Evolutionary conservation across 2,113 vertebrate genomes (phyloP).

Genomic region (Lepus timidus): DNA sequence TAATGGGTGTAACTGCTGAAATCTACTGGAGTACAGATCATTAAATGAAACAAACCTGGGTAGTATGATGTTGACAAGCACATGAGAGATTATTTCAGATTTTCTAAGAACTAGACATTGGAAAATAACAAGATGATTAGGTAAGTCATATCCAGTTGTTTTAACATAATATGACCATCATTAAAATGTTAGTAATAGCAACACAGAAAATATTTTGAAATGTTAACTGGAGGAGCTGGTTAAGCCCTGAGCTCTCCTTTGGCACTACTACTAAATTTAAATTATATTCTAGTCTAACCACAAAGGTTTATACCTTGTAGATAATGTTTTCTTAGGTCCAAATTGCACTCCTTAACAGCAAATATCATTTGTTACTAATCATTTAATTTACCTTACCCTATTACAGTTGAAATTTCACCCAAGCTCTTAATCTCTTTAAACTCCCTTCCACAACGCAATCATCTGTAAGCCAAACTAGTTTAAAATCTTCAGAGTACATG

Average conservation of each 20-base stretch:
- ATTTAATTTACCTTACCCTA: not conserved
- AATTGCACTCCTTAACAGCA: not conserved
- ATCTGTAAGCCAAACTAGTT: slow-evolving; percentile 4
- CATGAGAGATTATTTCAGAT: slow-evolving; percentile 9
- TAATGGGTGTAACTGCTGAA: not conserved
- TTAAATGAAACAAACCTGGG: not conserved
- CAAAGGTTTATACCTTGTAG: not conserved
- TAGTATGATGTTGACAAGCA: not conserved
- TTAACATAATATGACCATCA: slow-evolving; percentile 9
- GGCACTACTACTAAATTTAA: not conserved
- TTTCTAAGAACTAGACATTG: slow-evolving; percentile 20
- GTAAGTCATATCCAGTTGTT: not conserved
- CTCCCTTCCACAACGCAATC: not conserved
- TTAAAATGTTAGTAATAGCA: slow-evolving; percentile 40
- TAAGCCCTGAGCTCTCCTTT: not conserved
- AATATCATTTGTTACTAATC: slow-evolving; percentile 23
- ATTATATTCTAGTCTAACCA: not conserved
- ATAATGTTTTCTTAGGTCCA: not conserved
- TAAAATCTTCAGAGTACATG: not conserved
- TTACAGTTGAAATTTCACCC: not conserved
- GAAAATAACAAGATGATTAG: not conserved
- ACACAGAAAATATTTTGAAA: not conserved
- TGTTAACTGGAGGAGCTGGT: not conserved
- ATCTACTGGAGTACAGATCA: not conserved
- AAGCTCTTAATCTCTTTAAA: not conserved